Conservation (phyloP, 2,888 invertebrate species). For the Acleris sparsana region DNA sequence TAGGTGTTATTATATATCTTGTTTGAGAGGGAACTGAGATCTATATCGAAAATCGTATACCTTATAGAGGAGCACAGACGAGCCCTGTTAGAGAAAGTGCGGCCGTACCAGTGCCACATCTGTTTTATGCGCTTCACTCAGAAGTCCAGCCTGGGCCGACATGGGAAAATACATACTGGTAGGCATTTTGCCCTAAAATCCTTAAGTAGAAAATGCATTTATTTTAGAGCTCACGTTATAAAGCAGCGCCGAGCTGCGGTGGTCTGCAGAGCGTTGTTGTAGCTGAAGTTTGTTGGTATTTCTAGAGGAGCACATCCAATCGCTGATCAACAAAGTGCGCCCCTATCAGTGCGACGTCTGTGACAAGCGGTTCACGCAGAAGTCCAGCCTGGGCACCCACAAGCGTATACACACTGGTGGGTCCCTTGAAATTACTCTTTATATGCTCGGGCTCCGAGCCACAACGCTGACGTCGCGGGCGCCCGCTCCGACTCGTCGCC, state of each 20-base stretch:
- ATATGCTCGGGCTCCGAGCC: conserved; percentile 77
- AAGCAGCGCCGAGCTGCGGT: conserved; percentile 66
- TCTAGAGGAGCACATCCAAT: conserved; percentile 85
- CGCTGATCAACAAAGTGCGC: conserved; percentile 85
- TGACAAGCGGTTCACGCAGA: conserved; percentile 92
- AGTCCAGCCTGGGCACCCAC: conserved; percentile 92
- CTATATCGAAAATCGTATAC: conserved; percentile 81
- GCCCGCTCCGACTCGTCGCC: conserved; percentile 49
- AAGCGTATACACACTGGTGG: conserved; percentile 90
- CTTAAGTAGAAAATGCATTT: conserved; percentile 78
- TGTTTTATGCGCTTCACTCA: conserved; percentile 89
- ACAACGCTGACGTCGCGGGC: conserved; percentile 57
- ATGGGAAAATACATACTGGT: conserved; percentile 88
- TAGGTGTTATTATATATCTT: conserved; percentile 61
- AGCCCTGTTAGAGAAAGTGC: conserved; percentile 85
- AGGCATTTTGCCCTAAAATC: conserved; percentile 83
- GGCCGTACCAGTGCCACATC: conserved; percentile 88
- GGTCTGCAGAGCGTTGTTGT: conserved; percentile 70
- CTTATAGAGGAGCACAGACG: conserved; percentile 85
- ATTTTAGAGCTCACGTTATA: conserved; percentile 73
- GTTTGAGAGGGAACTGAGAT: conserved; percentile 71
- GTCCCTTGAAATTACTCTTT: conserved; percentile 79
- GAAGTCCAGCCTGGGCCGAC: conserved; percentile 89
- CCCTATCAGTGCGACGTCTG: conserved; percentile 89
- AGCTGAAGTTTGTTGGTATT: conserved; percentile 82